Percentiles rank a stretch among this genome's conserved stretches.
Evolutionary conservation across 2,888 invertebrate genomes (phyloP).

Genomic region (Plusia festucae): DNA sequence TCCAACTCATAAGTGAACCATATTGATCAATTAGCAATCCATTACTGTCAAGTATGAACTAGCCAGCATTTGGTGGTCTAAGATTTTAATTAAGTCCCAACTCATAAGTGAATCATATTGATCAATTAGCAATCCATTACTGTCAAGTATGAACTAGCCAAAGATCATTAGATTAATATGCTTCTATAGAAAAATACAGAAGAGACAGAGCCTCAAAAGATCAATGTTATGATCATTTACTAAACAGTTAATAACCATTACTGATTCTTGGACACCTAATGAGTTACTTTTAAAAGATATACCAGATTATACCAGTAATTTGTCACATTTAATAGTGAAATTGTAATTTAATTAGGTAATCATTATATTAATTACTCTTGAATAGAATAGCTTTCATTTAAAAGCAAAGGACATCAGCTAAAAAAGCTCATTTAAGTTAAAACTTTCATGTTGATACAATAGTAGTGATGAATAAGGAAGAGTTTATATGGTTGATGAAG

Average conservation of each 20-base stretch:
- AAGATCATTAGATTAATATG: no score
- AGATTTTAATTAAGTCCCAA: no score
- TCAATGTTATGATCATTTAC: no score
- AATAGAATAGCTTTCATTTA: conserved; percentile 7
- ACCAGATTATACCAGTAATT: background rate
- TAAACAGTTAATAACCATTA: background rate
- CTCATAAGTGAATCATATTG: no score
- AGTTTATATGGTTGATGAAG: conserved; percentile 57
- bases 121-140: no score
- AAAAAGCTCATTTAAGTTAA: conserved; percentile 12
- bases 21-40: no score
- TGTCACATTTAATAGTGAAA: conserved; percentile 3
- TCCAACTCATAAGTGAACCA: no score
- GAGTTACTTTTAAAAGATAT: conserved; percentile 10
- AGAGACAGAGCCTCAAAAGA: background rate
- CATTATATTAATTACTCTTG: conserved; percentile 24
- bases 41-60: no score
- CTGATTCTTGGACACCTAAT: conserved; percentile 20
- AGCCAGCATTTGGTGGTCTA: no score
- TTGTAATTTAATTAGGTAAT: conserved; percentile 1
- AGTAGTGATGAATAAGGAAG: conserved; percentile 37
- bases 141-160: no score
- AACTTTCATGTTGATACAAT: background rate
- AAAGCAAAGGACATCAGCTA: background rate
- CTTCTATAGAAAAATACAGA: no score